Percentiles rank a stretch among this genome's conserved stretches.
Evolutionary conservation across 2,888 invertebrate species (phyloP).

Genomic region (Limnephilus marmoratus): DNA sequence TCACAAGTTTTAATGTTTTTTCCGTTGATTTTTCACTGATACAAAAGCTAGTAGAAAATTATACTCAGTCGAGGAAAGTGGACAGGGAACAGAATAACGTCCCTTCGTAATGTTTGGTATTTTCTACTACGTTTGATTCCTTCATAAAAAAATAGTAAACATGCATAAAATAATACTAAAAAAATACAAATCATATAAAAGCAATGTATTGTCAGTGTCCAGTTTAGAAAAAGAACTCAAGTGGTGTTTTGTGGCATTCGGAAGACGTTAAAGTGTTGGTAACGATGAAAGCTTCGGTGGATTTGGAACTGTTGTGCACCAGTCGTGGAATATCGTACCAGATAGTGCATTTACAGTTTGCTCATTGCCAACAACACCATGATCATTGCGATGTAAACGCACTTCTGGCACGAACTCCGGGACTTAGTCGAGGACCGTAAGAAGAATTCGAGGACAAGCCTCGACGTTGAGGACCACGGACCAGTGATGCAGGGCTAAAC

Average conservation of each 20-base stretch:
- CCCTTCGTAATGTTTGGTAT: background rate
- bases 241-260: background rate
- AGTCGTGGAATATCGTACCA: constrained; percentile 97
- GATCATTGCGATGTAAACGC: constrained; percentile 92
- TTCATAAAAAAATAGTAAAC: background rate
- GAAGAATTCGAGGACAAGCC: constrained; percentile 62
- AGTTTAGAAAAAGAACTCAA: background rate
- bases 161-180: constrained; percentile 1
- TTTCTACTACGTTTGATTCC: background rate
- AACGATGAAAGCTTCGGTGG: background rate
- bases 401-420: constrained; percentile 98
- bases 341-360: constrained; percentile 99
- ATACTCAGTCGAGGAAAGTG: background rate
- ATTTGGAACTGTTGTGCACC: constrained; percentile 70
- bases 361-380: constrained; percentile 74
- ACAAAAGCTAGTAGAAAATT: background rate
- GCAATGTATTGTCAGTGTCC: constrained; percentile 6
- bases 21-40: background rate
- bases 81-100: background rate
- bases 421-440: constrained; percentile 73
- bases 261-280: constrained; percentile 16
- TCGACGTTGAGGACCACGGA: background rate
- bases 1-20: background rate
- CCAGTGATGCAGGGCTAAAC: background rate
- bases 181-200: constrained; percentile 11